These are phyloP conservation scores for Podarcis cretensis DNA, from an alignment of 2,113 vertebrate genomes.

Conservation along the genomic window DNA sequence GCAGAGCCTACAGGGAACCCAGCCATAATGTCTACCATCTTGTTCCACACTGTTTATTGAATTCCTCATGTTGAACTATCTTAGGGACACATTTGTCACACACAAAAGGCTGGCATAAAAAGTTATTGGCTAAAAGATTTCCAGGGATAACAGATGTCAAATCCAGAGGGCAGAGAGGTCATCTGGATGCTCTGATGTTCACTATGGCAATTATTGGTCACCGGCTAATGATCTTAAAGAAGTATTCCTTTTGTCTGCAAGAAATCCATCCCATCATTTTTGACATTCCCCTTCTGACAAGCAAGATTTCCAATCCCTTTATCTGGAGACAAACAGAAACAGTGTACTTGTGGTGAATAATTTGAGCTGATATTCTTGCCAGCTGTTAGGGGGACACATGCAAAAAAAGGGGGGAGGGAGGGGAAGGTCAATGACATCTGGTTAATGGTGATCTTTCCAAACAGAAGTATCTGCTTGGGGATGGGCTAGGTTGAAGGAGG, in stretches of 20 bases:
- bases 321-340: constrained; percentile 76
- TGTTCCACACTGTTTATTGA: not conserved
- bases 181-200: constrained; percentile 16
- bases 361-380: constrained; percentile 73
- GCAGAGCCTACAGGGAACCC: not conserved
- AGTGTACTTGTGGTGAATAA: constrained; percentile 68
- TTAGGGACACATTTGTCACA: not conserved
- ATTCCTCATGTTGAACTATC: not conserved
- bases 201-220: constrained; percentile 3
- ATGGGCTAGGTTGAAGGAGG: constrained; percentile 16
- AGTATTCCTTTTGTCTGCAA: constrained; percentile 47
- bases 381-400: constrained; percentile 75
- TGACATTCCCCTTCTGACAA: constrained; percentile 60
- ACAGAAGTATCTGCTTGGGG: constrained; percentile 60
- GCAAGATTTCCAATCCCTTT: constrained; percentile 73
- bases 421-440: constrained; percentile 68
- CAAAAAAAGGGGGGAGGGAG: constrained; percentile 32
- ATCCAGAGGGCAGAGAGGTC: not conserved
- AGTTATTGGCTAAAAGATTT: constrained; percentile 27
- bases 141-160: constrained; percentile 20
- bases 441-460: constrained; percentile 67
- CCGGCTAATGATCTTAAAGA: constrained; percentile 43
- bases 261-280: constrained; percentile 75
- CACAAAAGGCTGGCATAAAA: not conserved
- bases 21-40: not conserved